phyloP scores from a whole-genome alignment of 1,140 invertebrate genomes.

The Laupala kohalensis region DNA sequence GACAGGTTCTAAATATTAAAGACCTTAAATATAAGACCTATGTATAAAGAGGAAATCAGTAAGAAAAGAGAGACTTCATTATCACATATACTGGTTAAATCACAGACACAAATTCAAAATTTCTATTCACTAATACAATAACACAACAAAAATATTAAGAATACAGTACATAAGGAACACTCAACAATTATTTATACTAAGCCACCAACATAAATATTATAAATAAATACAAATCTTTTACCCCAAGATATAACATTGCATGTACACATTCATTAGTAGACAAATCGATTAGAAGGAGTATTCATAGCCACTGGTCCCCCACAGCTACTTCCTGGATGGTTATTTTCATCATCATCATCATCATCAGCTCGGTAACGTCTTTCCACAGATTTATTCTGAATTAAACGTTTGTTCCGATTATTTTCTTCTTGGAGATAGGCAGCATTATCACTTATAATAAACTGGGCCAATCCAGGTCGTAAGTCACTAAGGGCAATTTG shows the following conservation, averaged over 20 bases:
- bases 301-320: not conserved
- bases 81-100: no score
- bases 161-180: no score
- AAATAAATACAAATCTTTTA: no score
- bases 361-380: not conserved
- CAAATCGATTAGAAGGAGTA: constrained; percentile 3
- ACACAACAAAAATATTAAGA: no score
- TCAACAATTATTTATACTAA: no score
- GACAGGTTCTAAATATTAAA: no score
- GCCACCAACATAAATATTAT: no score
- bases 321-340: constrained; percentile 4
- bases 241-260: no score
- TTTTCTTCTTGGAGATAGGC: not conserved
- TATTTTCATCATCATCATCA: not conserved
- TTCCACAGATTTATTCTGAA: not conserved
- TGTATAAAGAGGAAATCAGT: no score
- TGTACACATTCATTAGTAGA: constrained; percentile 1
- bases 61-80: no score
- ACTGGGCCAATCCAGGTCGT: not conserved
- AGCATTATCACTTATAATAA: not conserved
- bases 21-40: no score
- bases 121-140: not conserved
- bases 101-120: not conserved
- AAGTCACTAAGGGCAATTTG: not conserved
- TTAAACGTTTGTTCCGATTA: not conserved